Conservation (phyloP, 2,888 invertebrate genomes). For the Ceraclea dissimilis region DNA sequence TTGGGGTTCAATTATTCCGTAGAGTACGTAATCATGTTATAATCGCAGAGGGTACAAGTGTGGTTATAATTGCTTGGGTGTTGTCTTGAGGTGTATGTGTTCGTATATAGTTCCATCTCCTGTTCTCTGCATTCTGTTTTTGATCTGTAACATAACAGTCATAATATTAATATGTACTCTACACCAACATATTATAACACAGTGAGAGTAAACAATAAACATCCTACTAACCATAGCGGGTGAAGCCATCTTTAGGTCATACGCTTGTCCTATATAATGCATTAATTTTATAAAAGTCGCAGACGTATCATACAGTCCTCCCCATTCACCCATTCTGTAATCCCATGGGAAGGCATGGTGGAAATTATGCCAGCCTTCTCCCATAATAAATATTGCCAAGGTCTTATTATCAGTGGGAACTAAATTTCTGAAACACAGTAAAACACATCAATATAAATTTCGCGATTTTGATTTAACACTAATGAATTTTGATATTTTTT, state of each 20-base stretch:
- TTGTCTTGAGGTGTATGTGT: too few species aligned
- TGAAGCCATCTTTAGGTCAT: slow-evolving; percentile 50
- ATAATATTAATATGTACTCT: too few species aligned
- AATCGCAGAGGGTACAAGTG: too few species aligned
- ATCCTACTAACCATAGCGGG: slow-evolving; percentile 30
- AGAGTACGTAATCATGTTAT: too few species aligned
- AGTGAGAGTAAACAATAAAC: too few species aligned
- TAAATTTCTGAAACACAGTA: slow-evolving; percentile 54
- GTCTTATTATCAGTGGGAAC: slow-evolving; percentile 69
- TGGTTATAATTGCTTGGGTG: too few species aligned
- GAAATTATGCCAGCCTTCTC: slow-evolving; percentile 92
- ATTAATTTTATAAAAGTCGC: slow-evolving; percentile 55
- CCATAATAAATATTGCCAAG: slow-evolving; percentile 66
- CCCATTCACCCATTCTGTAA: slow-evolving; percentile 84
- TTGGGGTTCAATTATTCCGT: too few species aligned
- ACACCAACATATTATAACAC: too few species aligned
- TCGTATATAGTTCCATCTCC: neutral
- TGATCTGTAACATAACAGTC: neutral
- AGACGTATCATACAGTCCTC: slow-evolving; percentile 38
- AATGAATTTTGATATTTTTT: too few species aligned
- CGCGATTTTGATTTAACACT: too few species aligned
- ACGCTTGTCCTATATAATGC: slow-evolving; percentile 53
- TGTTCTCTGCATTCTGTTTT: neutral
- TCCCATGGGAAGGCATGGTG: slow-evolving; percentile 93
- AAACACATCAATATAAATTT: too few species aligned